Evolutionary conservation across 2,113 vertebrate species (phyloP).

Genomic region (Periophthalmus modestus): DNA sequence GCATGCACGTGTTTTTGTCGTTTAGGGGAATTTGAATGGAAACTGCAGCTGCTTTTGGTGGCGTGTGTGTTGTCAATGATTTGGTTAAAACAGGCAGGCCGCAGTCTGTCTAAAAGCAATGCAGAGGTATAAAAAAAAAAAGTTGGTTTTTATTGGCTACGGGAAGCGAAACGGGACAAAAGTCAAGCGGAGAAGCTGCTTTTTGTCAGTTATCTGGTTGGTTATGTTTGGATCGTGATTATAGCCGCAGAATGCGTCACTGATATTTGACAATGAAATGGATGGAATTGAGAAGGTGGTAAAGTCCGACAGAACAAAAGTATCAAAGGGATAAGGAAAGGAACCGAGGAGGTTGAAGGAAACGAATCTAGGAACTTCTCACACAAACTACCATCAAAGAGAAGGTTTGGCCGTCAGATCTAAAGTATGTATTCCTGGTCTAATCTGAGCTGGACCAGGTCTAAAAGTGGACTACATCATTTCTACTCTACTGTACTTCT

Average conservation of each 20-base stretch:
- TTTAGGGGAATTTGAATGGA: slow-evolving; percentile 72
- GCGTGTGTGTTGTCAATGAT: slow-evolving; percentile 50
- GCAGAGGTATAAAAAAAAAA: neutral
- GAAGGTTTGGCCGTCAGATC: too few relatives aligned
- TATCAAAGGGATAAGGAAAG: neutral
- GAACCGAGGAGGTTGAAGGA: too few relatives aligned
- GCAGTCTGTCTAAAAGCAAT: slow-evolving; percentile 23
- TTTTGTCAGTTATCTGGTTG: neutral
- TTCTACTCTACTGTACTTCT: too few relatives aligned
- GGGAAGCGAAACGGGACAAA: neutral
- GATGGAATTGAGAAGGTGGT: neutral
- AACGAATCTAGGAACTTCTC: too few relatives aligned
- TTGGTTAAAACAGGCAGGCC: slow-evolving; percentile 47
- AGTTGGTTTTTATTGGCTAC: neutral
- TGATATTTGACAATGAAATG: neutral
- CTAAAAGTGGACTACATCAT: too few relatives aligned
- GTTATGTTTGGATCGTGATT: neutral
- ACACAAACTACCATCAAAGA: too few relatives aligned
- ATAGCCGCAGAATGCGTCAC: neutral
- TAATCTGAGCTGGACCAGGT: too few relatives aligned
- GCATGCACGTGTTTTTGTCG: slow-evolving; percentile 72
- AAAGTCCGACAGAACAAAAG: neutral
- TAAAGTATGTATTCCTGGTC: too few relatives aligned
- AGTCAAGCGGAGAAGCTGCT: neutral
- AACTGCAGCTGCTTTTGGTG: slow-evolving; percentile 62